Conservation (phyloP, 2,888 invertebrate genomes). For the Epinotia nisella region DNA sequence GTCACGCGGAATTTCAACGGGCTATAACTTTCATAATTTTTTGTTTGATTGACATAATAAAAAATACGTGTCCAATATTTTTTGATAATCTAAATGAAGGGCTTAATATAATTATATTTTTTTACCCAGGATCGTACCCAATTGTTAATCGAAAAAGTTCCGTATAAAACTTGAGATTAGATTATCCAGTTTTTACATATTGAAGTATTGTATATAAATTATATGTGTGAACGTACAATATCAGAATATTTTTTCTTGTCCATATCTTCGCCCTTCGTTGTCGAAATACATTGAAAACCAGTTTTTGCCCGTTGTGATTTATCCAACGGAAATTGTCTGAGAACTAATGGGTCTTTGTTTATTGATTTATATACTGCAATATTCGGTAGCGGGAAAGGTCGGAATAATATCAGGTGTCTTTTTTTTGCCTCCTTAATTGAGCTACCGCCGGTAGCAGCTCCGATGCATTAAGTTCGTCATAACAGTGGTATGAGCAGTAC, state of each 20-base stretch:
- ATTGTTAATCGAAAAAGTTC: background rate
- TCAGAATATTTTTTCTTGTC: conserved; percentile 38
- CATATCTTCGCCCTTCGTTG: conserved; percentile 67
- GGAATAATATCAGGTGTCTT: conserved; percentile 64
- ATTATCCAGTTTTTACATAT: too few species aligned
- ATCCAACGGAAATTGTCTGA: conserved; percentile 83
- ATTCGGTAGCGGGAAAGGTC: conserved; percentile 79
- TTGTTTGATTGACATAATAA: too few species aligned
- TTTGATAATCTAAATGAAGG: too few species aligned
- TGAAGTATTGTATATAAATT: too few species aligned
- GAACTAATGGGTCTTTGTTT: conserved; percentile 83
- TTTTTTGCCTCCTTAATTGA: conserved; percentile 71
- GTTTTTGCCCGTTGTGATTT: conserved; percentile 78
- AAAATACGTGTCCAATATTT: too few species aligned
- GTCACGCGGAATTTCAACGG: too few species aligned
- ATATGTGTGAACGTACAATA: background rate
- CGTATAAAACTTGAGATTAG: background rate
- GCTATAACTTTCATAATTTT: too few species aligned
- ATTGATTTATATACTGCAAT: conserved; percentile 82
- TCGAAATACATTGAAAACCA: conserved; percentile 58
- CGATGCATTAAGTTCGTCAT: conserved; percentile 55
- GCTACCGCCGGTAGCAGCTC: conserved; percentile 66
- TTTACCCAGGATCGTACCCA: too few species aligned
- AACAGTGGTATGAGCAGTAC: conserved; percentile 49
- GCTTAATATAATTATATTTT: too few species aligned